Evolutionary conservation across 2,113 vertebrate species (phyloP), one percentile per base, ranked within the genome.

Genomic region (Lichenostomus cassidix): DNA sequence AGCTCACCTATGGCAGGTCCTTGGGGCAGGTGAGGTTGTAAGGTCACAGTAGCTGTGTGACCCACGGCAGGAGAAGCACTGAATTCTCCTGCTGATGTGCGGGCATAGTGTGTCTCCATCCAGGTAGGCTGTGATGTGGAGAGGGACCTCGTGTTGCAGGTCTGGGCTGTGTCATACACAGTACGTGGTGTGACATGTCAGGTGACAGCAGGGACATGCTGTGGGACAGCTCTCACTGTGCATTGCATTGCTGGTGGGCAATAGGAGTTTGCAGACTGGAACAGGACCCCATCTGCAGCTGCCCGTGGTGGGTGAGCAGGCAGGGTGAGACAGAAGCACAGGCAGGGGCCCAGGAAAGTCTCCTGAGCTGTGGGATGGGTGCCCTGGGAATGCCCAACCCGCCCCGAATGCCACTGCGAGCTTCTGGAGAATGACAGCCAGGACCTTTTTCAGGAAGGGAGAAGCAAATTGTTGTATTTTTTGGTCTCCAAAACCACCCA

Each of bases 131-230:
- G 68, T 41, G 69, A 11, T 1, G 2, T 25, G 59, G 27, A 68
- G 81, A 44, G 50, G 46, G 42, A n/a, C 19, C 37, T 81, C 0
- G 0, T 41, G 74, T 13, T 41, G 63, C 49, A 28, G 82, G 9
- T 76, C 12, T 24, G 28, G 71, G 42, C 83, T 76, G 35, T 80
- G 44, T 68, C 62, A 9, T 28, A 15, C 46, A 7, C 16, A 20
- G 5, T 7, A 1, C 20, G 0, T 7, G 33, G 21, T 58, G 63
- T 60, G 73, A 60, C 68, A 1, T 1, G 3, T 5, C 7, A 8
- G 64, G 46, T 56, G 90, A 29, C 64, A 52, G 33, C 60, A 74
- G 44, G 31, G 11, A n/a, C 56, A 8, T 0, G 3, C 70, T 5
- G 20, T 24, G 52, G 69, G n/a, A 49, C 39, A 46, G 79, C 53